Evolutionary conservation across 2,888 invertebrate species (phyloP).

Genomic region (Podotricha telesiphe): DNA sequence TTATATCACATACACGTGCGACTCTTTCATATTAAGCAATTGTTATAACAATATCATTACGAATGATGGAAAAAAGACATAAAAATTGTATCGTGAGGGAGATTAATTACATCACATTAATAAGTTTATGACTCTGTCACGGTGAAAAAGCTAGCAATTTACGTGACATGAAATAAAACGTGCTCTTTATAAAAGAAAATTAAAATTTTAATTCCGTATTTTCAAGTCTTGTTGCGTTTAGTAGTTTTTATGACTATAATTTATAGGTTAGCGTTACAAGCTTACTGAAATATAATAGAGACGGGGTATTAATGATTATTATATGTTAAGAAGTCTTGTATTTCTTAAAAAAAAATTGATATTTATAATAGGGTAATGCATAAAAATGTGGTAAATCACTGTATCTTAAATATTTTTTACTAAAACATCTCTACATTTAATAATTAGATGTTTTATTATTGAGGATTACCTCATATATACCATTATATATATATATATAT

Average conservation of each 20-base stretch:
- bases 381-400: too few species aligned
- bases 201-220: constrained; percentile 45
- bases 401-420: too few species aligned
- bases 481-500: too few species aligned
- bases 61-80: constrained; percentile 33
- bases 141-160: constrained; percentile 49
- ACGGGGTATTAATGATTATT: background rate
- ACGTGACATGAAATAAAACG: constrained; percentile 48
- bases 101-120: constrained; percentile 49
- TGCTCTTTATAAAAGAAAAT: constrained; percentile 42
- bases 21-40: background rate
- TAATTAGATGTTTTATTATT: too few species aligned
- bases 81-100: constrained; percentile 44
- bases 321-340: too few species aligned
- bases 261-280: constrained; percentile 15
- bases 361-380: too few species aligned
- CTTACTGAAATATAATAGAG: background rate
- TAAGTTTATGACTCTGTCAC: constrained; percentile 50
- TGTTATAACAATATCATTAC: background rate
- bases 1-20: background rate
- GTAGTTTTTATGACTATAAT: constrained; percentile 20
- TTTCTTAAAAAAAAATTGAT: too few species aligned
- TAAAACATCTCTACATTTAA: too few species aligned
- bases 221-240: constrained; percentile 35
- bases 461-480: too few species aligned